These are phyloP conservation scores for Dendrophyllia cribrosa DNA, from an alignment of 64 coral and sea anemone species.

Conservation along the genomic window DNA sequence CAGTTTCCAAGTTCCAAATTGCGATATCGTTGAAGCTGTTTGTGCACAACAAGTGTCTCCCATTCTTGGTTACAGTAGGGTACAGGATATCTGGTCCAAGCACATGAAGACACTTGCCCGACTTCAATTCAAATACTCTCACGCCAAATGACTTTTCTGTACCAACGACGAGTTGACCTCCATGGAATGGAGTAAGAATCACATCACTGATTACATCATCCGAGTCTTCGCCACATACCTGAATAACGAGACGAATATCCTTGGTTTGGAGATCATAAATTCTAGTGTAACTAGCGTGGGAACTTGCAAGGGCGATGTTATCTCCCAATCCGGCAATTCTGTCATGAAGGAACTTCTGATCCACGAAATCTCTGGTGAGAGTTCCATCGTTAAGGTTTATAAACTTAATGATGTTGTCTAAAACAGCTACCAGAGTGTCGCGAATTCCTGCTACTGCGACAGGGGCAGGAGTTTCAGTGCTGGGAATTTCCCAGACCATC, in stretches of 20 bases:
- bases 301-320: constrained; percentile 81
- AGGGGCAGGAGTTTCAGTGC: constrained; percentile 57
- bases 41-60: constrained; percentile 90
- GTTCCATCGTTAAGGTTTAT: constrained; percentile 72
- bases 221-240: constrained; percentile 78
- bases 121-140: constrained; percentile 84
- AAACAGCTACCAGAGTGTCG: constrained; percentile 68
- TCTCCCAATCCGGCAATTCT: constrained; percentile 74
- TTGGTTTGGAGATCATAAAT: constrained; percentile 82
- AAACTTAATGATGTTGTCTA: constrained; percentile 66
- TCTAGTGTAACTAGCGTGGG: constrained; percentile 55
- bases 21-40: constrained; percentile 92
- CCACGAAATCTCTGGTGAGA: constrained; percentile 66
- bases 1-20: constrained; percentile 98
- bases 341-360: constrained; percentile 76
- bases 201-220: constrained; percentile 74
- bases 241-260: constrained; percentile 61
- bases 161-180: constrained; percentile 85
- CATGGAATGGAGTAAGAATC: constrained; percentile 83
- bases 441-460: constrained; percentile 67
- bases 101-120: constrained; percentile 87
- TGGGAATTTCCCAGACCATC: constrained; percentile 68
- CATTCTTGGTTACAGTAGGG: constrained; percentile 82
- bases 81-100: constrained; percentile 93
- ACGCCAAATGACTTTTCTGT: constrained; percentile 81